Evolutionary conservation across 2,888 invertebrate species (phyloP).

Genomic region (Spilarctia lutea): DNA sequence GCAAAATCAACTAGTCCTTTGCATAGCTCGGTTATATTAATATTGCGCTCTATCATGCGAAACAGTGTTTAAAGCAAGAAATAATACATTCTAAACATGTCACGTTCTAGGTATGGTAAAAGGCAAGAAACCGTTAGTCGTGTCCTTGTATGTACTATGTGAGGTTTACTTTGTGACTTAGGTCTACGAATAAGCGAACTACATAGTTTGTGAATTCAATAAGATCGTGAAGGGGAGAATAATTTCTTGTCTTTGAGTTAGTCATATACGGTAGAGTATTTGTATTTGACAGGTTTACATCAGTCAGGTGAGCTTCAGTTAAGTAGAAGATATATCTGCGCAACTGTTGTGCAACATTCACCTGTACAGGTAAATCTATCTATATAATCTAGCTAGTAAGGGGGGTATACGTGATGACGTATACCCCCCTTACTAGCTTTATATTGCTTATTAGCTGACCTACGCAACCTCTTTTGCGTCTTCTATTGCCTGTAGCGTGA

Average conservation of each 20-base stretch:
- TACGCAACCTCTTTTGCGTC: too few relatives aligned
- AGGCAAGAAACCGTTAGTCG: slow-evolving; percentile 4
- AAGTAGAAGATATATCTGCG: not conserved
- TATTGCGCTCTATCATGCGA: not conserved
- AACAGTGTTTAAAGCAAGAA: slow-evolving; percentile 1
- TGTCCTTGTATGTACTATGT: slow-evolving; percentile 1
- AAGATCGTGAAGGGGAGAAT: not conserved
- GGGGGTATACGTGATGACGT: too few relatives aligned
- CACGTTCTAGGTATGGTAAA: slow-evolving; percentile 6
- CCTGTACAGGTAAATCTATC: too few relatives aligned
- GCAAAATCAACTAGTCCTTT: not conserved
- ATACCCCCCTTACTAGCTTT: too few relatives aligned
- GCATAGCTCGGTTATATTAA: not conserved
- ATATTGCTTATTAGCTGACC: too few relatives aligned
- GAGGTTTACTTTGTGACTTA: not conserved
- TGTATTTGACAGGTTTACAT: too few relatives aligned
- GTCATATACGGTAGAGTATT: too few relatives aligned
- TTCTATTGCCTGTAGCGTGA: too few relatives aligned
- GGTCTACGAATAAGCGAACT: not conserved
- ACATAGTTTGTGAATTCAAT: not conserved
- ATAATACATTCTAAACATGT: slow-evolving; percentile 11
- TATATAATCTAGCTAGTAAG: too few relatives aligned
- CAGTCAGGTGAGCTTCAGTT: too few relatives aligned
- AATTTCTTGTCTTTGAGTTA: not conserved
- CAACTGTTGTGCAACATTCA: not conserved